Evolutionary conservation across 2,797 vertebrate genomes (phyloP), one percentile per base, ranked within the genome.

Genomic region (Acomys russatus): DNA sequence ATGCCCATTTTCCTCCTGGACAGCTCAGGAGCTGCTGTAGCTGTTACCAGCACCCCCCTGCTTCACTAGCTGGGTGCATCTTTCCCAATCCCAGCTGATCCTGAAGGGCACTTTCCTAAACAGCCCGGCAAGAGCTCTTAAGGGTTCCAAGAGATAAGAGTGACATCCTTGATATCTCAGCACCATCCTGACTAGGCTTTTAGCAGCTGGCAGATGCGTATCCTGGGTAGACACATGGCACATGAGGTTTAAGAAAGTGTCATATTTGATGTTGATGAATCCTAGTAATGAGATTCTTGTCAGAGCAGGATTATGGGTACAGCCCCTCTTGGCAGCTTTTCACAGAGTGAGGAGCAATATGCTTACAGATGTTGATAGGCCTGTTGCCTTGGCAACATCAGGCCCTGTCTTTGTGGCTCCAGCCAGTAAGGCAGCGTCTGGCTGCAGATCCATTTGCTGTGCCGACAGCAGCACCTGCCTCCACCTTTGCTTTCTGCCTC

Each of bases 211-310:
- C 96, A 96, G 94, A 90, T 93, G 89, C 77, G 49, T 93, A 74
- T 92, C 94, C 92, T 88, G 96, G 92, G 94, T 95, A 95, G 92
- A 86, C 78, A 94, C 86, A 96, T 94, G 95, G 90, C 92, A 96
- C 92, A 80, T 91, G 95, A 90, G 87, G 91, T 96, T 97, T 96
- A 96, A 96, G 94, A 93, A 59, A 95, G 74, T 96, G 96, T 97
- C 96, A 88, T 82, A 85, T 97, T 94, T 90, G 77, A 96, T 91
- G 92, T 88, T 97, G 93, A 96, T 96, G 97, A 97, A 95, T 96
- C 92, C 88, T 82, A 44, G 87, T 97, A 97, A 97, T 92, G 93
- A 97, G 94, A 97, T 95, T 95, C 93, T 95, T 96, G 90, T 93
- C 0, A 18, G 80, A 96, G 68, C 56, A 95, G 91, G 95, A 96